Base-by-base conservation (phyloP, 2,797 vertebrate genomes). In the Coendou prehensilis region DNA sequence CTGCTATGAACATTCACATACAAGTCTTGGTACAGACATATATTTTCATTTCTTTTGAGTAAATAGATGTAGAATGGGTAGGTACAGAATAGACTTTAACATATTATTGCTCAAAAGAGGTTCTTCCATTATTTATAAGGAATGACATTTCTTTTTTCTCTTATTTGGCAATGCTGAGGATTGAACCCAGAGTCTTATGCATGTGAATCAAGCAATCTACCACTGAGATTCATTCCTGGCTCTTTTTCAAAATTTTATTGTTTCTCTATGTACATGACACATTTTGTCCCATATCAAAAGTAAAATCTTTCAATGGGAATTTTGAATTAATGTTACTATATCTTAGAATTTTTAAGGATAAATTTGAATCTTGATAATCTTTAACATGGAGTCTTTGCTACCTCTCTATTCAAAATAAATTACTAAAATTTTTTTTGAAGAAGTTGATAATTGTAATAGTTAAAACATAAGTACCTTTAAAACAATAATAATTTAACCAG, bases 291-390 rank as follows among this genome's bases (percentile, higher is more conserved):
- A 33, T 11, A 78, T 92, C 13, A 67, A 56, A 91, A 78, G 11
- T 88, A 52, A 87, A 82, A 78, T 50, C 1, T 76, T 96, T 95
- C 41, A 64, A 30, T 86, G 52, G 26, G 47, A 86, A 94, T 14
- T 23, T 61, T 87, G 52, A 89, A 89, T 57, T 96, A 82, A 64
- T 75, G 4, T 45, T 81, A 47, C 33, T 80, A 0, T 52, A 2
- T 37, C 33, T 54, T 26, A 5, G 9, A 50, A 14, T 76, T 80
- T 41, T 45, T 54, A 80, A 45, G 47, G 22, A 22, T 57, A 20
- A 59, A 95, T 94, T 96, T 94, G 47, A 79, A 11, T 75, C 41
- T 94, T 82, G 33, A 78, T 93, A 26, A 41, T 94, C 37, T 69
- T 80, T 78, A 95, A n/a, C n/a, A 47, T 79, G 50, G 18, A 80